phyloP scores from a whole-genome alignment of 2,888 invertebrate genomes.

The Microctonus hyperodae region DNA sequence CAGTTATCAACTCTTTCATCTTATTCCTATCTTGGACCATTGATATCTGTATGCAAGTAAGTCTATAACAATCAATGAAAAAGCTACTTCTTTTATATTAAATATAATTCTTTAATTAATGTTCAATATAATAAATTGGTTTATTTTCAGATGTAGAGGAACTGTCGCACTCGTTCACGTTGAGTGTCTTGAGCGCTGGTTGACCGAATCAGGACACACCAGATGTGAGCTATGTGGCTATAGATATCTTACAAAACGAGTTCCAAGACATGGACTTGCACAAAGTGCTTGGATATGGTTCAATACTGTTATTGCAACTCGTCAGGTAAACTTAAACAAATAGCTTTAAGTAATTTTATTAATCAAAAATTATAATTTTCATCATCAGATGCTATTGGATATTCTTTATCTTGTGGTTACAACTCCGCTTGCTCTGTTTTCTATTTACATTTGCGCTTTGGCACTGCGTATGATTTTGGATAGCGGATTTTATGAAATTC shows the following conservation, averaged over 20 bases:
- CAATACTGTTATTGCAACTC: conserved; percentile 54
- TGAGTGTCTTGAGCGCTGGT: conserved; percentile 67
- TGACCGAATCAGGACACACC: conserved; percentile 65
- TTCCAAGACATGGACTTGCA: conserved; percentile 52
- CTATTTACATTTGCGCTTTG: conserved; percentile 57
- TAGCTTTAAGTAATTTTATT: background rate
- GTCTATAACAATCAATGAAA: conserved; percentile 11
- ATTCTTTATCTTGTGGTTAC: conserved; percentile 56
- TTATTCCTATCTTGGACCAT: conserved; percentile 51
- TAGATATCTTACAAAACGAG: conserved; percentile 61
- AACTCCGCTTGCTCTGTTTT: conserved; percentile 58
- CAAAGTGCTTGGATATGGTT: conserved; percentile 56
- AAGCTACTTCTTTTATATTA: background rate
- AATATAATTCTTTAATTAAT: background rate
- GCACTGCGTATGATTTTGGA: conserved; percentile 54
- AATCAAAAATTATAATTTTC: background rate
- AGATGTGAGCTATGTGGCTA: conserved; percentile 68
- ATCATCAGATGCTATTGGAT: conserved; percentile 58
- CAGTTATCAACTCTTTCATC: conserved; percentile 47
- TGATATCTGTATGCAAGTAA: conserved; percentile 61
- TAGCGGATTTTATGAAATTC: conserved; percentile 54
- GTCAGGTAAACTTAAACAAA: conserved; percentile 48
- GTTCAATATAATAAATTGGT: background rate
- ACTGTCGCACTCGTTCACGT: conserved; percentile 66
- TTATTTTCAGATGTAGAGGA: conserved; percentile 62